Conservation (phyloP, 2,888 invertebrate species). For the Trisateles emortualis region DNA sequence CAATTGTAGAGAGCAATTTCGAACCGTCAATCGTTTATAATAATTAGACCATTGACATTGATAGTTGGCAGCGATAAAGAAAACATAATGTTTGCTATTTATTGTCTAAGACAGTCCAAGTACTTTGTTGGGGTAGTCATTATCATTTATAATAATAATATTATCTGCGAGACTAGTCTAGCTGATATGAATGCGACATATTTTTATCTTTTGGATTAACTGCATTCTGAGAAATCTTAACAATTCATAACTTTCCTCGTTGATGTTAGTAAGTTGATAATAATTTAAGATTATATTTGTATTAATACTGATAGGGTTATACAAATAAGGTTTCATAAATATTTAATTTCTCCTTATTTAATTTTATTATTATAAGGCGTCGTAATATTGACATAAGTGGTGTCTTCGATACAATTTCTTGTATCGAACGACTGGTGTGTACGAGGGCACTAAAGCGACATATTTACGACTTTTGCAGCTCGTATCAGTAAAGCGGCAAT, state of each 20-base stretch:
- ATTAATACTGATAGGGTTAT: background rate
- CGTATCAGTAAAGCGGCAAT: slow-evolving; percentile 41
- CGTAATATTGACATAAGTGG: background rate
- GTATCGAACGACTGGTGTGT: slow-evolving; percentile 11
- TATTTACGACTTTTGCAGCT: slow-evolving; percentile 42
- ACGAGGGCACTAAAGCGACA: slow-evolving; percentile 23
- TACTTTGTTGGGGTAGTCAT: background rate
- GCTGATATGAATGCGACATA: background rate
- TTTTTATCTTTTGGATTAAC: background rate
- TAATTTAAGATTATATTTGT: background rate
- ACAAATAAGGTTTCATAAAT: background rate
- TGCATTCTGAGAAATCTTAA: background rate
- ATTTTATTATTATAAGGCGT: background rate
- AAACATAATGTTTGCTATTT: background rate
- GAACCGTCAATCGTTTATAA: background rate
- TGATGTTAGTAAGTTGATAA: background rate
- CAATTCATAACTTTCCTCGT: background rate
- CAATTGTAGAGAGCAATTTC: too few species aligned
- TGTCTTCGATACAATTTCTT: slow-evolving; percentile 18
- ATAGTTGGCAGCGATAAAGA: background rate
- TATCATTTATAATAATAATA: background rate
- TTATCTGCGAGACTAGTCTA: background rate
- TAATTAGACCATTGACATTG: background rate
- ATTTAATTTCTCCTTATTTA: slow-evolving; percentile 1
- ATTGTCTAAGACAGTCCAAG: background rate